phyloP scores from a whole-genome alignment of 2,797 vertebrate genomes.

The Lemur catta region DNA sequence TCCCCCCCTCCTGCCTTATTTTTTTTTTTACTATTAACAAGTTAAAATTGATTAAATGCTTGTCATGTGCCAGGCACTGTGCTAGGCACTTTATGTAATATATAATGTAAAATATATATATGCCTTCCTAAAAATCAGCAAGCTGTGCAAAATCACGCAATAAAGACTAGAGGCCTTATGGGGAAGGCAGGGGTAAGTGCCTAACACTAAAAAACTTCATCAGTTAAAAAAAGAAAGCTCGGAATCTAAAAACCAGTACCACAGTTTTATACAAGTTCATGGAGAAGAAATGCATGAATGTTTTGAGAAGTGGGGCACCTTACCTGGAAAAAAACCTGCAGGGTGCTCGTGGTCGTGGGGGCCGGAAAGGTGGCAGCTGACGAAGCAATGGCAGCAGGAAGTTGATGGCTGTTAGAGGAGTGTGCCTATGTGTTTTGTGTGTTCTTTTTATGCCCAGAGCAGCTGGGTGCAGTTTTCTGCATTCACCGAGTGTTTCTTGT shows the following conservation, averaged over 20 bases:
- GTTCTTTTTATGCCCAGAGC: accelerated
- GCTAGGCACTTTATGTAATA: neutral
- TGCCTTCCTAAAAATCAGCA: neutral
- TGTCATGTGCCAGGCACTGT: neutral
- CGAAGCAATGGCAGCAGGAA: accelerated
- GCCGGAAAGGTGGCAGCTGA: accelerated
- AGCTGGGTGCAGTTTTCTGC: neutral
- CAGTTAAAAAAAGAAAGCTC: neutral
- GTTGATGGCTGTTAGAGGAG: neutral
- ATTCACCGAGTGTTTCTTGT: neutral
- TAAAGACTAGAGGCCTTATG: neutral
- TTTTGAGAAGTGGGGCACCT: accelerated
- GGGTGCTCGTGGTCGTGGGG: accelerated
- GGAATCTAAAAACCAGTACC: neutral
- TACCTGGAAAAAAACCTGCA: no score
- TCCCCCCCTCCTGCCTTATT: no score
- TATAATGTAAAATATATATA: neutral
- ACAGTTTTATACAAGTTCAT: neutral
- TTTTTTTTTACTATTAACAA: neutral
- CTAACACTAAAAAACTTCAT: neutral
- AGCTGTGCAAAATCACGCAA: neutral
- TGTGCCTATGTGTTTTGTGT: accelerated
- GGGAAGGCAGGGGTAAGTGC: neutral
- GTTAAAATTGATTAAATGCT: neutral
- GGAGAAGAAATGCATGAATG: neutral